Evolutionary conservation across 23 tunicate species (phyloP), one percentile per base, ranked within the genome.

Genomic region (Oikopleura dioica): DNA sequence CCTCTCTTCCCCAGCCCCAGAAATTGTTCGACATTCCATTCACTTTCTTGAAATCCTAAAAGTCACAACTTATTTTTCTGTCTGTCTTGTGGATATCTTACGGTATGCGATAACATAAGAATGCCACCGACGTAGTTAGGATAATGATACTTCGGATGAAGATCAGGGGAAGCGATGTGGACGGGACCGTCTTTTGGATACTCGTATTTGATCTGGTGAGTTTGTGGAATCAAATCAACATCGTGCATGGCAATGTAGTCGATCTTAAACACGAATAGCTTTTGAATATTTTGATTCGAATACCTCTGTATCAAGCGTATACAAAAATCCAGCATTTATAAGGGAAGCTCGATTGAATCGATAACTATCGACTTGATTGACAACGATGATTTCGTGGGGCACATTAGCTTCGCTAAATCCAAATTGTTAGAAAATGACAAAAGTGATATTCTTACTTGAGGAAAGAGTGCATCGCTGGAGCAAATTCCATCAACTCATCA

Each of bases 1-100:
- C 96, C 67, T 89, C 95, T 29, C 96, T 79, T 24, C 96, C 96
- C 96, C 96, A 89, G 0, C 96, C 96, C 96, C 96, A 89, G 63
- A 89, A 89, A 23, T 72, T 79, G 75, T 89, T 89, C n/a, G 96
- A 89, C 89, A 89, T 84, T 26, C 96, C 96, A 35, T 76, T 51
- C 76, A n/a, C n/a, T n/a, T n/a, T n/a, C n/a, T n/a, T n/a, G n/a
- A n/a, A 12, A 26, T 68, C 75, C 28, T 12, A n/a, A 68, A 9
- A 68, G 5, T 31, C 75, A 68, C 75, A 16, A 68, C 30, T 68
- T 68, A n/a, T 34, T 12, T 68, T 12, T 68, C 33, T 68, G 30
- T n/a, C 12, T 34, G 30, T 12, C 75, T 16, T 68, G 26, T n/a
- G 75, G 26, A 16, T 16, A 68, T n/a, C 26, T 12, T 44, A 44